Percentiles rank a stretch among this genome's conserved stretches.
Evolutionary conservation across 2,797 vertebrate species (phyloP).

Genomic region (Nyctibius grandis): DNA sequence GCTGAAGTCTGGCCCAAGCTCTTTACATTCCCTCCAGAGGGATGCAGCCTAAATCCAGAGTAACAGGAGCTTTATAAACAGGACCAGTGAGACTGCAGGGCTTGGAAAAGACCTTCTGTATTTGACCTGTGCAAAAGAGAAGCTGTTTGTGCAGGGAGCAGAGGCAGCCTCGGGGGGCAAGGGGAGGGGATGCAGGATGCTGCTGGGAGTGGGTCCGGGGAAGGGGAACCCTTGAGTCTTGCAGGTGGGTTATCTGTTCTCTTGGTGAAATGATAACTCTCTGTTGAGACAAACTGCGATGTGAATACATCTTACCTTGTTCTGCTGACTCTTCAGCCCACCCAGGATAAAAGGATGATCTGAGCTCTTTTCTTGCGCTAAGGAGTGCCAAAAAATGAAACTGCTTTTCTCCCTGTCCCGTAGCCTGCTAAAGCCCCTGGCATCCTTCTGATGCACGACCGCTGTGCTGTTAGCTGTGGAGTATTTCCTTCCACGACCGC

Average conservation of each 20-base stretch:
- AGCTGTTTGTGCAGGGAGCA: not conserved
- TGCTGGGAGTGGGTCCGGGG: not conserved
- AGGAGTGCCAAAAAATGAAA: rapidly evolving
- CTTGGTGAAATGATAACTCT: not conserved
- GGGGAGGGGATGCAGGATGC: not conserved
- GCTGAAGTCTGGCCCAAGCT: not conserved
- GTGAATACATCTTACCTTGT: not conserved
- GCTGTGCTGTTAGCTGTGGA: not conserved
- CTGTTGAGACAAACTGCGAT: rapidly evolving
- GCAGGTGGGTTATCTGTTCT: not conserved
- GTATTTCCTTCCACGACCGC: not conserved
- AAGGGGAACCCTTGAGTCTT: not conserved
- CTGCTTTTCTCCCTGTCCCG: not conserved
- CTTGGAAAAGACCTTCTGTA: not conserved
- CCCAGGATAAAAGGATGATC: not conserved
- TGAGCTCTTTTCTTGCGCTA: not conserved
- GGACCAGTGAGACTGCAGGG: not conserved
- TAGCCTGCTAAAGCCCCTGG: not conserved
- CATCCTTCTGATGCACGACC: too few relatives aligned
- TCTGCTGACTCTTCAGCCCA: not conserved
- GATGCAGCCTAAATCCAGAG: not conserved
- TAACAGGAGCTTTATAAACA: not conserved
- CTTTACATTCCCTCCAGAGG: not conserved
- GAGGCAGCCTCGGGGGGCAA: rapidly evolving
- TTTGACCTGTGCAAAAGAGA: rapidly evolving